Percentiles rank a stretch among this genome's conserved stretches.
Evolutionary conservation across 2,113 vertebrate species (phyloP).

Genomic region (Corapipo altera): DNA sequence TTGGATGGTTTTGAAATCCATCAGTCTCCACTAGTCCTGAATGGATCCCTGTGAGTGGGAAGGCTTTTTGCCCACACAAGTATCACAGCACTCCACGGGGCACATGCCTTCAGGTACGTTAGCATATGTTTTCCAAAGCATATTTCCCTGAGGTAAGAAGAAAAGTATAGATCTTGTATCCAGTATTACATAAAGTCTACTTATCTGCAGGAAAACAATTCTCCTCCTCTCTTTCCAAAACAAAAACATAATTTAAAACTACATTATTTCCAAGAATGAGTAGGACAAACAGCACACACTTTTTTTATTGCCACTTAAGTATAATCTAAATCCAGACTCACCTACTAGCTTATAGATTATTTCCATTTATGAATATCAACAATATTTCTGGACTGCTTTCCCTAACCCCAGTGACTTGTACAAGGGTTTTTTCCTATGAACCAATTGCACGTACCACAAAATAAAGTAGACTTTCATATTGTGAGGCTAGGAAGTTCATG

Average conservation of each 20-base stretch:
- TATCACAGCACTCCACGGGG: background rate
- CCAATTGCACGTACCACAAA: background rate
- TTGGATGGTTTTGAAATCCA: conserved; percentile 2
- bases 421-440: background rate
- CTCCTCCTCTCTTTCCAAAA: background rate
- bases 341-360: background rate
- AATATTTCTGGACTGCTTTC: background rate
- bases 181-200: background rate
- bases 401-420: background rate
- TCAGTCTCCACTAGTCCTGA: background rate
- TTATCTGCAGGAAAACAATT: background rate
- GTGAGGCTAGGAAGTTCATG: background rate
- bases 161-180: background rate
- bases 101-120: background rate
- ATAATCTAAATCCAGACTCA: background rate
- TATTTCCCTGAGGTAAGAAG: background rate
- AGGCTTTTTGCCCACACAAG: background rate
- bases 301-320: background rate
- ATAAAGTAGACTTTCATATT: background rate
- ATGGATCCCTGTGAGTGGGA: background rate
- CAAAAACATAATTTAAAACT: background rate
- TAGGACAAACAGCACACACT: background rate
- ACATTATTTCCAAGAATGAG: background rate
- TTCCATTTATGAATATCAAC: background rate
- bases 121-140: background rate